Conservation (phyloP, 2,888 invertebrate species). For the Lomographa bimaculata region DNA sequence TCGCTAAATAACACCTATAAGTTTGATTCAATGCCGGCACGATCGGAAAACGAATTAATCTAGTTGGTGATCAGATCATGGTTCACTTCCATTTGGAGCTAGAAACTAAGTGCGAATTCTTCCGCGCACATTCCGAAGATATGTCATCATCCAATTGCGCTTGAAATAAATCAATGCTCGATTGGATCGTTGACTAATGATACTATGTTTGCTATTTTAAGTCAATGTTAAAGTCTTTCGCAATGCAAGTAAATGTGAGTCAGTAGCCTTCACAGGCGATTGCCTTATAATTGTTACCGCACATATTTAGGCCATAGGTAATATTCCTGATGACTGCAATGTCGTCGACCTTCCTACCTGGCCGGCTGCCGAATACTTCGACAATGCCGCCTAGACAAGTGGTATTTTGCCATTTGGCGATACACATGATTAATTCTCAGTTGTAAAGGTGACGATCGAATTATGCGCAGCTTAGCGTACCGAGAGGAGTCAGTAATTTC, state of each 20-base stretch:
- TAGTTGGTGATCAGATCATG: conserved; percentile 28
- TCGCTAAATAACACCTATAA: conserved; percentile 40
- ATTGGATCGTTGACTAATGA: conserved; percentile 6
- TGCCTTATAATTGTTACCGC: conserved; percentile 15
- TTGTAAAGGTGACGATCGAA: conserved; percentile 17
- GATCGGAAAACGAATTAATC: conserved; percentile 34
- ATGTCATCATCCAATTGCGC: conserved; percentile 28
- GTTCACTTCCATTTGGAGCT: conserved; percentile 30
- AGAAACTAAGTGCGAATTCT: conserved; percentile 27
- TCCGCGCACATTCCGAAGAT: conserved; percentile 29
- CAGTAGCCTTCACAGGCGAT: conserved; percentile 19
- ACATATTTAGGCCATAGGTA: conserved; percentile 25
- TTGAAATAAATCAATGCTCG: conserved; percentile 24
- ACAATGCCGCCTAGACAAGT: conserved; percentile 40
- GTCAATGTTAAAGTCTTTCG: conserved; percentile 5
- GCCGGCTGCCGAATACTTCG: conserved; percentile 42
- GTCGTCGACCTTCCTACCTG: conserved; percentile 49
- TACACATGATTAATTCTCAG: conserved; percentile 34
- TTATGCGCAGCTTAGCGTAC: conserved; percentile 21
- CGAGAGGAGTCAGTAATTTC: conserved; percentile 43
- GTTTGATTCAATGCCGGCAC: conserved; percentile 39
- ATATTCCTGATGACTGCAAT: conserved; percentile 34
- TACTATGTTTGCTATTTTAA: conserved; percentile 4
- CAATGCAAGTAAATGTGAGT: conserved; percentile 14
- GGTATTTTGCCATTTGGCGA: conserved; percentile 34